Base-by-base conservation (phyloP, 2,113 vertebrate species). In the Dryoscopus gambensis region DNA sequence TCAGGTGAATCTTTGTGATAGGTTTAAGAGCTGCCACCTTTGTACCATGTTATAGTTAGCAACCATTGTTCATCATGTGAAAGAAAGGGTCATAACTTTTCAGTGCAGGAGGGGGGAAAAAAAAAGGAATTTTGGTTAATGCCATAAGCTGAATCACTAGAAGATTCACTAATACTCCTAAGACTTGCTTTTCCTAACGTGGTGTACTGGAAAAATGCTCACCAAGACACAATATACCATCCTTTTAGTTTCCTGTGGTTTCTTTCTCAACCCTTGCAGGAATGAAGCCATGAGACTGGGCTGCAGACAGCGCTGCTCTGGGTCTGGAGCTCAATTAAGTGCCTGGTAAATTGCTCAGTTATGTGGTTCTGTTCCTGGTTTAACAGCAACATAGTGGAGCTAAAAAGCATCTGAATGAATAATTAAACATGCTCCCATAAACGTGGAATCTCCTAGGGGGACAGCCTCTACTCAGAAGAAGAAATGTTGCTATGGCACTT, bases 341-440 rank as follows among this genome's bases (percentile, higher is more conserved):
- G 49, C 50, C 62, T 86, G 84, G 39, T 79, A 94, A 93, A 80
- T 76, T 46, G 25, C 33, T 91, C 71, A 44, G 77, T 79, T 87
- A 52, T 1, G 6, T 5, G 10, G 53, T 87, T 87, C 65, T 87
- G 24, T 24, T 90, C 70, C 50, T 68, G 37, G n/a, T 73, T 94
- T 68, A 91, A 85, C n/a, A 76, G 80, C 31, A 68, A 49, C 55
- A 56, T 78, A 84, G 37, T 55, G 27, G 53, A 91, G 46, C 37
- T 89, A 67, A 93, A 94, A 84, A 74, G 35, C 67, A 59, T 62
- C 75, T 47, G 39, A 73, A 89, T 90, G 35, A 95, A 93, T 95
- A 89, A 89, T 68, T 77, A 53, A 53, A 87, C 5, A 1, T 52
- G 19, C 8, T 67, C 4, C 39, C 27, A 39, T 67, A 80, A 79